Percentiles rank a stretch among this genome's conserved stretches.
These are phyloP conservation scores for Aurelia sp. DNA, from an alignment of 30 jellyfish, hydroid and myxozoan genomes.

Conservation along the genomic window DNA sequence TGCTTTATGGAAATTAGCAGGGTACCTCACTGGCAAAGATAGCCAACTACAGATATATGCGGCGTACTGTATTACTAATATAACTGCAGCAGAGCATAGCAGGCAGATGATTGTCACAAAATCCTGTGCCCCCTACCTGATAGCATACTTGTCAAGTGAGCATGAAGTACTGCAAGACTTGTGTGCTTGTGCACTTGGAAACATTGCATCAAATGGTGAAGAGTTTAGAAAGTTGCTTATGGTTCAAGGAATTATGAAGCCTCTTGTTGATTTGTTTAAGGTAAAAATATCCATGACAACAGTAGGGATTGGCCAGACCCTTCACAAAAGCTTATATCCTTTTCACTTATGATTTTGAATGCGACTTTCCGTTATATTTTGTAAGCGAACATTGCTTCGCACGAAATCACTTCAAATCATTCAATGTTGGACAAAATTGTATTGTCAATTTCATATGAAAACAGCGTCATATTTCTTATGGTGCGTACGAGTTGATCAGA, in stretches of 20 bases:
- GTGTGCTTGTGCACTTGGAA: constrained; percentile 95
- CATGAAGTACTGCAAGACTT: constrained; percentile 67
- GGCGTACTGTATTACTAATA: constrained; percentile 87
- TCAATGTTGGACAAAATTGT: too few relatives aligned
- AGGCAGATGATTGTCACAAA: constrained; percentile 60
- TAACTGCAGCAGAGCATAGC: constrained; percentile 73
- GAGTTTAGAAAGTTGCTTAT: constrained; percentile 56
- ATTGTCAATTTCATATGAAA: too few relatives aligned
- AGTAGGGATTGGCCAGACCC: too few relatives aligned
- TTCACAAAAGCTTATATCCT: too few relatives aligned
- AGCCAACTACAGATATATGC: constrained; percentile 87
- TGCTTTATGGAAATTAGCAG: constrained; percentile 65
- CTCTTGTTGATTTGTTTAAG: constrained; percentile 77
- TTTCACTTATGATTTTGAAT: too few relatives aligned
- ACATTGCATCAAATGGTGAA: constrained; percentile 88
- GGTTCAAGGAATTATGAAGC: constrained; percentile 83
- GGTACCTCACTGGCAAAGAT: constrained; percentile 86
- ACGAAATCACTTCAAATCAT: too few relatives aligned
- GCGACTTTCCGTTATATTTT: too few relatives aligned
- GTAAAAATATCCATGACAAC: not conserved
- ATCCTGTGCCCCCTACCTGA: constrained; percentile 82
- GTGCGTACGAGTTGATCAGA: too few relatives aligned
- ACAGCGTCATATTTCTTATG: too few relatives aligned
- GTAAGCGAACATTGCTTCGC: too few relatives aligned
- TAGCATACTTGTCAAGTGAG: constrained; percentile 84